Percentiles rank a stretch among this genome's conserved stretches.
Evolutionary conservation across 2,113 vertebrate genomes (phyloP).

Genomic region (Ammospiza nelsoni): DNA sequence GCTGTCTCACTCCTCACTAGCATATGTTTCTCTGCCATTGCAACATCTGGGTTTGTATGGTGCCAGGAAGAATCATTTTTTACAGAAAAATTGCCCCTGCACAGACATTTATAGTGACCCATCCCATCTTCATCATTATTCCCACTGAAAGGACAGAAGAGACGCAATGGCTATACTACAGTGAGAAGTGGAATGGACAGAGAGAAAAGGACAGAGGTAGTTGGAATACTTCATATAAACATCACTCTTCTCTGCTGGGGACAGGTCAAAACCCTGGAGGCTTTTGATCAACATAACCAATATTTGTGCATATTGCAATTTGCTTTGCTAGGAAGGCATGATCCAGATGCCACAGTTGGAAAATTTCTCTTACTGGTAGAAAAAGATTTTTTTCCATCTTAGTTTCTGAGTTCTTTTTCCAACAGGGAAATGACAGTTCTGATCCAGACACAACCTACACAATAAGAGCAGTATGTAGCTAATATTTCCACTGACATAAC

Average conservation of each 20-base stretch:
- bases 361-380: neutral
- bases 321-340: neutral
- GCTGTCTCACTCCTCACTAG: neutral
- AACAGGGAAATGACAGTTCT: neutral
- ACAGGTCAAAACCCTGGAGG: neutral
- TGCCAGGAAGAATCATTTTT: neutral
- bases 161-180: accelerated
- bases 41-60: neutral
- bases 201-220: accelerated
- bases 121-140: neutral
- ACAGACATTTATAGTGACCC: neutral
- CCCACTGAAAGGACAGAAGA: neutral
- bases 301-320: neutral
- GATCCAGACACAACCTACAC: neutral
- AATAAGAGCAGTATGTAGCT: neutral
- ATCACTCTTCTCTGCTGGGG: neutral
- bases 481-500: neutral
- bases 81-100: neutral
- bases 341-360: neutral
- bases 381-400: neutral
- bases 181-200: neutral
- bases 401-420: neutral
- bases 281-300: neutral
- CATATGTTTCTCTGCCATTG: neutral
- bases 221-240: neutral